A percentile compares a stretch with the other conserved stretches of the same genome.
phyloP scores from a whole-genome alignment of 2,888 invertebrate species.

The Diadegma fenestrale region DNA sequence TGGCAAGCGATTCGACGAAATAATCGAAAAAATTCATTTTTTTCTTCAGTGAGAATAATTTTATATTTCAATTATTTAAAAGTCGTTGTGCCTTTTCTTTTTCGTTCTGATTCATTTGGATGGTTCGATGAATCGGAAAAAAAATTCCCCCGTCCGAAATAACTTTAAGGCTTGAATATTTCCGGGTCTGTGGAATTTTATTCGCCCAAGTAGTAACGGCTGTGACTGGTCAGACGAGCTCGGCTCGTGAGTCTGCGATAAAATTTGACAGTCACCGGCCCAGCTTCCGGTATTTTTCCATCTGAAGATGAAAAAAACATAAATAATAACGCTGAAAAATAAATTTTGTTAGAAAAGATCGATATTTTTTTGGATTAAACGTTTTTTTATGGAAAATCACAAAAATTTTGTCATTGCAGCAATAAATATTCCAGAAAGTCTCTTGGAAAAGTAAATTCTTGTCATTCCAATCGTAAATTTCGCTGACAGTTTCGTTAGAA shows the following conservation, averaged over 20 bases:
- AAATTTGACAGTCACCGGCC: constrained; percentile 6
- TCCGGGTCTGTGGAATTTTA: background rate
- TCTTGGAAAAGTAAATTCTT: no score
- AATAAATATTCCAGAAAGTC: no score
- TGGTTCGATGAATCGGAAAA: background rate
- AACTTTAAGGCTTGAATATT: background rate
- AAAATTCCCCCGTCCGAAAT: background rate
- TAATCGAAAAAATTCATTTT: background rate
- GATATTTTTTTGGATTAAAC: no score
- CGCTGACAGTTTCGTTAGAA: no score
- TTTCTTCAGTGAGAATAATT: background rate
- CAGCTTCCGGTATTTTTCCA: background rate
- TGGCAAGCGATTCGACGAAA: background rate
- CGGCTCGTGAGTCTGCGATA: background rate
- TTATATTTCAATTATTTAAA: background rate
- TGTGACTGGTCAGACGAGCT: constrained; percentile 45
- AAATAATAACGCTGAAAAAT: no score
- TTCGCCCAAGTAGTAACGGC: constrained; percentile 39
- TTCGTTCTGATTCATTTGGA: background rate
- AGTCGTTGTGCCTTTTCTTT: no score
- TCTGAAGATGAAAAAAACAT: background rate
- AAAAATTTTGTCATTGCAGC: no score
- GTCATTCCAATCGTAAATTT: no score
- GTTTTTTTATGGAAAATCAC: no score
- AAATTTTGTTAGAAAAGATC: no score